Evolutionary conservation across 1,140 invertebrate genomes (phyloP).

Genomic region (Drosophila sulfurigaster): DNA sequence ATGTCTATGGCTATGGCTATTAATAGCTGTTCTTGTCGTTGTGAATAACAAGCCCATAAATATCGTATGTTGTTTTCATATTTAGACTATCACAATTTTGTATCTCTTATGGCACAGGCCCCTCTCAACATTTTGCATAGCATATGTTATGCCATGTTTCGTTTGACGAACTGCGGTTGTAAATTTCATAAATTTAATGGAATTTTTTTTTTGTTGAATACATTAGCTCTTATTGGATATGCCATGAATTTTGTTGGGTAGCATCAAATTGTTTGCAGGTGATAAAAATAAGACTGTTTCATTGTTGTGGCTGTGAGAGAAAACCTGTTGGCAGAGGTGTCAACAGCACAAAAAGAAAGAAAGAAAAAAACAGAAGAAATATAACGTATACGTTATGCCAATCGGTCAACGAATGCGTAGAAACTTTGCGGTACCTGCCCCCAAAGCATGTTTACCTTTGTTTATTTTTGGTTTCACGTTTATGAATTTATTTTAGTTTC

Average conservation of each 20-base stretch:
- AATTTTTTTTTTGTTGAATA: not conserved
- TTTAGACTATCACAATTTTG: not conserved
- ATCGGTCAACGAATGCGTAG: slow-evolving; percentile 9
- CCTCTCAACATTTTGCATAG: not conserved
- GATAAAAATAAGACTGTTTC: slow-evolving; percentile 16
- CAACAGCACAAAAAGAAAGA: not conserved
- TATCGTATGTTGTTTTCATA: not conserved
- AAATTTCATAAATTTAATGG: not conserved
- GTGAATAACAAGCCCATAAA: not conserved
- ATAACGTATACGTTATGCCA: slow-evolving; percentile 5
- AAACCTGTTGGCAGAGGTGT: slow-evolving; percentile 26
- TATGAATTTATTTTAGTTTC: slow-evolving; percentile 23
- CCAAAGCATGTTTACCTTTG: slow-evolving; percentile 10
- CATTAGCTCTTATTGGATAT: not conserved
- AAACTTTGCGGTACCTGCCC: slow-evolving; percentile 21
- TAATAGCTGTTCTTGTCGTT: not conserved
- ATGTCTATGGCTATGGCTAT: not conserved
- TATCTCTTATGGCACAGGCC: not conserved
- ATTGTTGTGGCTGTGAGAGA: slow-evolving; percentile 2
- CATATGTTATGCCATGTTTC: not conserved
- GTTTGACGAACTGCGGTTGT: not conserved
- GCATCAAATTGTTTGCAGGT: not conserved
- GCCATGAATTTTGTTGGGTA: not conserved
- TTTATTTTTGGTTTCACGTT: slow-evolving; percentile 4
- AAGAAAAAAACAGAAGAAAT: not conserved